phyloP scores from a whole-genome alignment of 2,113 vertebrate genomes.

The Sphyrna mokarran region DNA sequence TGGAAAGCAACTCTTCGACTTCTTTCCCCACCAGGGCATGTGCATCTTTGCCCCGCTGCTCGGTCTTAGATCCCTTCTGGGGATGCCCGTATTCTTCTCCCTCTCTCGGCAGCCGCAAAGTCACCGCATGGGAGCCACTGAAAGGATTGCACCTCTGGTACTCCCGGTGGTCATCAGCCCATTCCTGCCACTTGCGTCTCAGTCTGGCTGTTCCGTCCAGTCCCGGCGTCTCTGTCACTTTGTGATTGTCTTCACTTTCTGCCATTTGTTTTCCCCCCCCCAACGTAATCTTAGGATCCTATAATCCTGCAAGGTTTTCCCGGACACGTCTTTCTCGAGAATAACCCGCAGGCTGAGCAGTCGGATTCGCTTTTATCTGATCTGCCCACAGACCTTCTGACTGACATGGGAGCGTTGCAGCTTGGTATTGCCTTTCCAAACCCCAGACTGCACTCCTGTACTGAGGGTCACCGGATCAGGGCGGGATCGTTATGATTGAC shows the following conservation, averaged over 20 bases:
- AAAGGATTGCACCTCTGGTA: conserved; percentile 79
- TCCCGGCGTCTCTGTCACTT: neutral
- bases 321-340: neutral
- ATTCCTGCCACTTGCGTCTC: conserved; percentile 74
- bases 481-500: neutral
- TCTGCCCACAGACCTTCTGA: conserved; percentile 38
- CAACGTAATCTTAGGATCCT: neutral
- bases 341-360: neutral
- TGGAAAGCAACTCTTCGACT: conserved; percentile 66
- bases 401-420: neutral
- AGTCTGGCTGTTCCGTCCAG: conserved; percentile 59
- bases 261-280: conserved; percentile 40
- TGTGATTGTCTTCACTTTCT: conserved; percentile 40
- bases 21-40: conserved; percentile 66
- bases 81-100: conserved; percentile 69
- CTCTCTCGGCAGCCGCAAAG: conserved; percentile 42
- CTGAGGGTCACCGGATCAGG: neutral
- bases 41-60: conserved; percentile 72
- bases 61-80: conserved; percentile 68
- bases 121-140: conserved; percentile 49
- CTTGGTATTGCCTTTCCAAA: neutral
- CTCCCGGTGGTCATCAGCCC: conserved; percentile 66
- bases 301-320: neutral
- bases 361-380: conserved; percentile 26
- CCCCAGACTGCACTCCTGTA: neutral